A percentile compares a stretch with the other conserved stretches of the same genome.
These are phyloP conservation scores for Daktulosphaira vitifoliae DNA, from an alignment of 1,140 invertebrate species.

Conservation along the genomic window DNA sequence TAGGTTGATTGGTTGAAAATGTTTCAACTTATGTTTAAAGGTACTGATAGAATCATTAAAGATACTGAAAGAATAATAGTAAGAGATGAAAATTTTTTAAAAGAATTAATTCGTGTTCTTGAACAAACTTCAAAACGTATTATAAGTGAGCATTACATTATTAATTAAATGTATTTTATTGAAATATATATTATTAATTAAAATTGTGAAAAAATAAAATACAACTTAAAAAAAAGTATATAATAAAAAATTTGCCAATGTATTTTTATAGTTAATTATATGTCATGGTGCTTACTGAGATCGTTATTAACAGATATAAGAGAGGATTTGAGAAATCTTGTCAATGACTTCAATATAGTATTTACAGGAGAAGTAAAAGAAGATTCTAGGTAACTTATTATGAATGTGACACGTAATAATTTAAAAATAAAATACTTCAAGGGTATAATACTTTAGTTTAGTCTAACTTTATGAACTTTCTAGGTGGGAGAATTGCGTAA, in stretches of 20 bases:
- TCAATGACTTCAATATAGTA: slow-evolving; percentile 47
- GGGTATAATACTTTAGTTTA: not conserved
- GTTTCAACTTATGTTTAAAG: slow-evolving; percentile 37
- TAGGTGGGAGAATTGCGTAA: slow-evolving; percentile 51
- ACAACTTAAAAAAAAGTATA: slow-evolving; percentile 35
- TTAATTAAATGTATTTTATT: no score
- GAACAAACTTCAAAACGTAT: slow-evolving; percentile 38
- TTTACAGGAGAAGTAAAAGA: slow-evolving; percentile 42
- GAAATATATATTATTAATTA: no score
- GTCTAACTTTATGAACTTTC: slow-evolving; percentile 31
- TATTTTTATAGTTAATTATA: slow-evolving; percentile 49
- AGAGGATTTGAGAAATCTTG: slow-evolving; percentile 43
- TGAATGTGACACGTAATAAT: not conserved
- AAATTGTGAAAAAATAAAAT: not conserved
- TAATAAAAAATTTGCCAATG: not conserved
- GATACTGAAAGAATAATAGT: slow-evolving; percentile 39
- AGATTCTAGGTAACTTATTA: slow-evolving; percentile 39
- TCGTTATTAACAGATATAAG: slow-evolving; percentile 45
- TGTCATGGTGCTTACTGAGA: slow-evolving; percentile 51
- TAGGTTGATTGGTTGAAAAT: slow-evolving; percentile 41
- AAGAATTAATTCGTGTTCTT: slow-evolving; percentile 38
- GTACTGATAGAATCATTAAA: slow-evolving; percentile 36
- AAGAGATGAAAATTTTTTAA: slow-evolving; percentile 40
- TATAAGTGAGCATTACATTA: slow-evolving; percentile 39
- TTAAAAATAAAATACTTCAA: not conserved